Conservation (phyloP, 2,888 invertebrate genomes). For the Scaptomyza cyrtandrae region DNA sequence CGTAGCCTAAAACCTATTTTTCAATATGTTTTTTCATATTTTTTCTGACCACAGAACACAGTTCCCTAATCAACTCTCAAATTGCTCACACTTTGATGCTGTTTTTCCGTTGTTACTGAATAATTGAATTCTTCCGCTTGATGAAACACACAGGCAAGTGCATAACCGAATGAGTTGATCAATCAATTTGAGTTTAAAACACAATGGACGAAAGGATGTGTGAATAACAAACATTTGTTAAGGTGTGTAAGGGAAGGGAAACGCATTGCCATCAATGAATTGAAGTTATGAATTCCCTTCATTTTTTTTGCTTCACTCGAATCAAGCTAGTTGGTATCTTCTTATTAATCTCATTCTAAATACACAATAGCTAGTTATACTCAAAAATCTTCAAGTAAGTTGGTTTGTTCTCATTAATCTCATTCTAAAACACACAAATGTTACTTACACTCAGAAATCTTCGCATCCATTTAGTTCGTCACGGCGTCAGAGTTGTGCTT, state of each 20-base stretch:
- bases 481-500: conserved; percentile 69
- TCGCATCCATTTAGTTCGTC: conserved; percentile 26
- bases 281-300: no score
- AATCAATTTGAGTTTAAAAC: conserved; percentile 62
- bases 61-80: neutral
- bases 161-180: conserved; percentile 69
- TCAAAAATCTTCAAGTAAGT: conserved; percentile 10
- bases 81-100: conserved; percentile 37
- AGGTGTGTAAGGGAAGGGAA: no score
- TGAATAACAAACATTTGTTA: conserved; percentile 18
- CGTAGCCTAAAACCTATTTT: no score
- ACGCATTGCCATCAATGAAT: no score
- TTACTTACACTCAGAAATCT: conserved; percentile 15
- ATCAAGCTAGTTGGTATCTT: no score
- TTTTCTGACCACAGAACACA: neutral
- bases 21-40: conserved; percentile 2
- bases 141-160: conserved; percentile 63
- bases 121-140: conserved; percentile 80
- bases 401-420: neutral
- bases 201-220: conserved; percentile 27
- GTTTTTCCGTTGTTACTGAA: conserved; percentile 60
- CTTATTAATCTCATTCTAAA: no score
- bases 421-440: conserved; percentile 6
- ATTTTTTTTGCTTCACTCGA: no score
- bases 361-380: conserved; percentile 12